Evolutionary conservation across 2,797 vertebrate species (phyloP), one percentile per base, ranked within the genome.

Genomic region (Sebastes cheni): DNA sequence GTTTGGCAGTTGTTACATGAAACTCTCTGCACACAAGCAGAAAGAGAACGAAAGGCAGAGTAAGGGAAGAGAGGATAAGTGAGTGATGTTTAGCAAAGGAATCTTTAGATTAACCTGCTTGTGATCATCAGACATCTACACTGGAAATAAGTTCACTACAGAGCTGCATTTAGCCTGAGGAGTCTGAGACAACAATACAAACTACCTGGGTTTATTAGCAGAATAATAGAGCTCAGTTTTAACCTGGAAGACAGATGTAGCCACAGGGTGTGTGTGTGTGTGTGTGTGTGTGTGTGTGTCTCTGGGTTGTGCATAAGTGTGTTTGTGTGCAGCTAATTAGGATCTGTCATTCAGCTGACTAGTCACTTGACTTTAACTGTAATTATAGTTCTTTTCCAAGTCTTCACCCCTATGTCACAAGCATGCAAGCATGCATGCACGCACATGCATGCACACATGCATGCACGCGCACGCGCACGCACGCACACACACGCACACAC

Each of bases 281-380:
- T 61, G 69, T 54, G 14, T 13, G 64, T 65, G 39, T 27, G 46
- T 74, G 56, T 34, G 27, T 36, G 56, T 54, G 30, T 32, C 25
- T 72, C 18, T 54, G 18, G 20, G 50, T 20, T 65, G 59, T 72
- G 27, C 58, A 55, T 69, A 39, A 29, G 42, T 54, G 42, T 77
- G 55, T 65, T 69, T 82, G 54, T 77, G 67, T 67, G 62, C 27
- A 70, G 42, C 65, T 86, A 85, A 82, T 89, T 88, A 88, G 72
- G 61, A 79, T 65, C 67, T 82, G 72, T 84, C 89, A 82, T 72
- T 88, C 84, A 87, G 50, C 25, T 61, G 27, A 67, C 50, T 25
- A 66, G 50, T 80, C 78, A 75, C 76, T 74, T 78, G 77, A 88
- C 73, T 78, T 75, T 67, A 72, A 72, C 79, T 89, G 86, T 85